Evolutionary conservation across 1,140 invertebrate genomes (phyloP).

Genomic region (Drosophila subobscura): DNA sequence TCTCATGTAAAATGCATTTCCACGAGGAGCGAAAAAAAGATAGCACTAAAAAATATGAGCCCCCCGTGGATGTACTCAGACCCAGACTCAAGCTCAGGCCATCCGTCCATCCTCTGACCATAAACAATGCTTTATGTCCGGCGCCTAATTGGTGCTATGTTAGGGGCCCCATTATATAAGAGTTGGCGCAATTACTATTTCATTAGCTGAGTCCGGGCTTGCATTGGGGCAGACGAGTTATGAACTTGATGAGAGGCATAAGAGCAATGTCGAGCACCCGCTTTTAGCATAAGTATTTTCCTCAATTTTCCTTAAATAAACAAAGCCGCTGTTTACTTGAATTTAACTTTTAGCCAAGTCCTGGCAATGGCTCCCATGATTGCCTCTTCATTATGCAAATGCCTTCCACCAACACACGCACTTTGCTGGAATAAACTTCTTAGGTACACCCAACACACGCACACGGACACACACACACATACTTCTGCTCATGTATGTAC

Average conservation of each 20-base stretch:
- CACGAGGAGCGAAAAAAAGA: not conserved
- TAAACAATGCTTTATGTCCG: slow-evolving; percentile 61
- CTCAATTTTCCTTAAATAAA: slow-evolving; percentile 36
- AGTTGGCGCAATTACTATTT: slow-evolving; percentile 70
- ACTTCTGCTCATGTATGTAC: not conserved
- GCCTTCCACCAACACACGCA: not conserved
- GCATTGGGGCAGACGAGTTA: too few species aligned
- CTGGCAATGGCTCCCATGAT: slow-evolving; percentile 28
- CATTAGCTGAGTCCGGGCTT: slow-evolving; percentile 42
- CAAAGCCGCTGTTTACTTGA: slow-evolving; percentile 34
- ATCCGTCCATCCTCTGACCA: slow-evolving; percentile 15
- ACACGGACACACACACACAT: slow-evolving; percentile 1
- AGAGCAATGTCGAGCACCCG: not conserved
- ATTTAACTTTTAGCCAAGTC: slow-evolving; percentile 22
- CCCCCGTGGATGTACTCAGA: slow-evolving; percentile 4
- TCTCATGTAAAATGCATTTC: slow-evolving; percentile 48
- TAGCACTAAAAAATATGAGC: slow-evolving; percentile 14
- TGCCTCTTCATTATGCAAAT: slow-evolving; percentile 46
- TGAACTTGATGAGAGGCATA: not conserved
- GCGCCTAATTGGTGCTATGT: slow-evolving; percentile 60
- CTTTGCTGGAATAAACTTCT: slow-evolving; percentile 25
- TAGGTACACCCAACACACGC: slow-evolving; percentile 1
- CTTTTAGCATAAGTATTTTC: slow-evolving; percentile 5
- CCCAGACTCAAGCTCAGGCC: not conserved
- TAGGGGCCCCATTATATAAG: slow-evolving; percentile 63